These are phyloP conservation scores for Phyllopteryx taeniolatus DNA, from an alignment of 2,113 vertebrate genomes.

Conservation along the genomic window DNA sequence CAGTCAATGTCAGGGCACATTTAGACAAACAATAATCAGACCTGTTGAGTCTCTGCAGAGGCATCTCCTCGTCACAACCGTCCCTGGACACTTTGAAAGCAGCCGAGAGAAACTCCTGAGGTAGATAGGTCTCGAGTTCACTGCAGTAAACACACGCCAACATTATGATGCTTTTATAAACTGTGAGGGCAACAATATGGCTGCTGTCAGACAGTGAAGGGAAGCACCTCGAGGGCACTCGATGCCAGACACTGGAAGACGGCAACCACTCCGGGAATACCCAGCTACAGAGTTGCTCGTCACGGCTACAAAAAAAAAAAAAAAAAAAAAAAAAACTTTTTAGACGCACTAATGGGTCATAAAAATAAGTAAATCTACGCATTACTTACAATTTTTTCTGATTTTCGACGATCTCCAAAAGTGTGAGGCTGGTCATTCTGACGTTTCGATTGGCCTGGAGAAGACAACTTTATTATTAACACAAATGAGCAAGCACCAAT, in stretches of 20 bases:
- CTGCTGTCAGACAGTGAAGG: background rate
- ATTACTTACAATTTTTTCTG: slow-evolving; percentile 2
- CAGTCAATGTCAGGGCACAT: too few relatives aligned
- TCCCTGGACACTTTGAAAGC: slow-evolving; percentile 83
- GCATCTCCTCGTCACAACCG: slow-evolving; percentile 65
- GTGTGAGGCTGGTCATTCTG: background rate
- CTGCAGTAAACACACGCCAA: slow-evolving; percentile 56
- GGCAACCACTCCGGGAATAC: slow-evolving; percentile 89
- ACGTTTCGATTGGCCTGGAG: background rate
- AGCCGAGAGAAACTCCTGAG: slow-evolving; percentile 78
- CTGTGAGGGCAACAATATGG: background rate
- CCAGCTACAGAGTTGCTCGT: slow-evolving; percentile 79
- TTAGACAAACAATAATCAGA: slow-evolving; percentile 28
- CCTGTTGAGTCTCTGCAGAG: slow-evolving; percentile 79
- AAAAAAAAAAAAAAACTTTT: slow-evolving; percentile 12
- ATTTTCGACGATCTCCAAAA: background rate
- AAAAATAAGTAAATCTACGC: background rate
- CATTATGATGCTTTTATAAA: background rate
- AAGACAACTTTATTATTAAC: background rate
- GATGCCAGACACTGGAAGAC: slow-evolving; percentile 72
- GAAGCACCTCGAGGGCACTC: slow-evolving; percentile 78
- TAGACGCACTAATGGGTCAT: background rate
- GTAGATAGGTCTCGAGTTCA: slow-evolving; percentile 81
- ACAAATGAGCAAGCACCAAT: background rate
- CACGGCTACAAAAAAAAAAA: slow-evolving; percentile 69